Evolutionary conservation across 1,140 invertebrate genomes (phyloP).

Genomic region (Drosophila athabasca): DNA sequence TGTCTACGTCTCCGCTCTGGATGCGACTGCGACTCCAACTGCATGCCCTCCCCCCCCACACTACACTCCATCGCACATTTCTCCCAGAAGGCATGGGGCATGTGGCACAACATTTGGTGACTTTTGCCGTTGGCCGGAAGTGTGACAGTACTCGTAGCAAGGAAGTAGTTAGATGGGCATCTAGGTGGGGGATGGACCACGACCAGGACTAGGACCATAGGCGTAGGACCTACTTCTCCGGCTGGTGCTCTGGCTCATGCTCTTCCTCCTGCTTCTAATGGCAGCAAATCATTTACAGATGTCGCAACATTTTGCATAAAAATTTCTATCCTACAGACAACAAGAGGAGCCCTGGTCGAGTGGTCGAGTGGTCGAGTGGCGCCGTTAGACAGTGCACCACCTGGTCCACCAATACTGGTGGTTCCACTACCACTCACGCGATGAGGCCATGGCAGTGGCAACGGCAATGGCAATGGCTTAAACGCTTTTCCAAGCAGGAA

Average conservation of each 20-base stretch:
- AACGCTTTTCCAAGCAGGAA: conserved; percentile 78
- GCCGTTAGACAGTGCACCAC: background rate
- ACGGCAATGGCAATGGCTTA: conserved; percentile 32
- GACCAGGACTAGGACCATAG: too few species aligned
- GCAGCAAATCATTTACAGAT: conserved; percentile 79
- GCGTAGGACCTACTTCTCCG: too few species aligned
- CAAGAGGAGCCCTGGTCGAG: background rate
- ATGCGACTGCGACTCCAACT: conserved; percentile 5
- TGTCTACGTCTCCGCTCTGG: conserved; percentile 11
- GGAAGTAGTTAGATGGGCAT: conserved; percentile 49
- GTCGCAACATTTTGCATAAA: conserved; percentile 77
- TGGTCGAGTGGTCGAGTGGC: too few species aligned
- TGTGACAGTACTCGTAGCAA: conserved; percentile 26
- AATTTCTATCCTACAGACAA: conserved; percentile 62
- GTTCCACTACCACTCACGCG: background rate
- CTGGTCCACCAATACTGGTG: too few species aligned
- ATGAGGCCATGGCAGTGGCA: too few species aligned
- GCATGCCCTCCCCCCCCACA: background rate
- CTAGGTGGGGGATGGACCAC: too few species aligned
- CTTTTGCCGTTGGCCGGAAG: conserved; percentile 61
- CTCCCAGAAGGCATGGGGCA: background rate
- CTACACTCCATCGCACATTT: conserved; percentile 1
- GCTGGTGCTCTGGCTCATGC: background rate
- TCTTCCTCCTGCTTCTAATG: conserved; percentile 50
- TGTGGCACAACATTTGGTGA: conserved; percentile 47